These are phyloP conservation scores for Tachysurus fulvidraco DNA, from an alignment of 2,113 vertebrate genomes.

Conservation along the genomic window DNA sequence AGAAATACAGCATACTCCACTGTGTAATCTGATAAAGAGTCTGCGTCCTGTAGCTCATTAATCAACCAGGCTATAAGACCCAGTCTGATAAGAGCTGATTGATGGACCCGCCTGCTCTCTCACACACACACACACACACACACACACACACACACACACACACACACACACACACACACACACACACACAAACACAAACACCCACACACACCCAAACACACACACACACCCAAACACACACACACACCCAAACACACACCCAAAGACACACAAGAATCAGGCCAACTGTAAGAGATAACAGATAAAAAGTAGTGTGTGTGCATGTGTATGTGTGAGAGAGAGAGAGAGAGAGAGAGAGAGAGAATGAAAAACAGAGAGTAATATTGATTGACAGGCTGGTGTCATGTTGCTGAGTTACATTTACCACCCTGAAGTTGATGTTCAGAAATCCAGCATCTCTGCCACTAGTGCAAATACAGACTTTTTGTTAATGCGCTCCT, in stretches of 20 bases:
- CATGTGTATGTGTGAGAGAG: neutral
- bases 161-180: neutral
- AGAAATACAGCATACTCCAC: constrained; percentile 87
- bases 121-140: constrained; percentile 16
- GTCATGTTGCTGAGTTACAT: neutral
- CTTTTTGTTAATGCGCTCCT: neutral
- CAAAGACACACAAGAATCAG: neutral
- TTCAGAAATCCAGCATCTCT: neutral
- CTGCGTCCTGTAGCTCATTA: constrained; percentile 83
- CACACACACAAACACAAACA: too few relatives aligned
- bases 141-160: constrained; percentile 1
- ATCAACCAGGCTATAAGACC: constrained; percentile 88
- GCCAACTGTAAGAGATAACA: neutral
- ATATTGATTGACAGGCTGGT: neutral
- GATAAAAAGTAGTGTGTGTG: neutral
- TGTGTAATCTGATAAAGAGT: constrained; percentile 88
- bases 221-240: constrained; percentile 13
- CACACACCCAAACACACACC: too few relatives aligned
- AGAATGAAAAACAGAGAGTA: neutral
- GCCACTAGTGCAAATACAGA: neutral
- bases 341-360: too few relatives aligned
- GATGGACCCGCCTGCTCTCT: constrained; percentile 82
- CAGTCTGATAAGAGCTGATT: constrained; percentile 87
- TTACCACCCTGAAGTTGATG: neutral
- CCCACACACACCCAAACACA: too few relatives aligned